Base-by-base conservation (phyloP, 2,113 vertebrate species). In the Pangasianodon hypophthalmus region DNA sequence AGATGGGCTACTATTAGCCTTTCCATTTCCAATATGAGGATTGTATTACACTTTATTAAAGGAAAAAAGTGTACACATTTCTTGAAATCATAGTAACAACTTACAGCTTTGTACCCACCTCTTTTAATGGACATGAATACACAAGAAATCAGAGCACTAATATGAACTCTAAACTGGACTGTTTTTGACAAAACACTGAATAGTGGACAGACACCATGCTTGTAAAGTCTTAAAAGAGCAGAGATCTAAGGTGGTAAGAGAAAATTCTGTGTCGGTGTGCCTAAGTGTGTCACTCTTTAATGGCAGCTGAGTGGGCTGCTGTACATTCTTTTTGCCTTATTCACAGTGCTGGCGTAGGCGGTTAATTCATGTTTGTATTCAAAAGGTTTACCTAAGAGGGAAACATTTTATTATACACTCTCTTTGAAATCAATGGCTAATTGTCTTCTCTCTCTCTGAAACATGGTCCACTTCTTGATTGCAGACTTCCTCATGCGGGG, bases 371-470 rank as follows among this genome's bases (percentile, higher is more conserved):
- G 95, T 96, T 96, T 96, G 96, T 93, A 95, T 96, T 96, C 94
- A 95, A 58, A 94, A 94, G 95, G 94, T 96, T 96, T 96, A 96
- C 96, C 96, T 96, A 93, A 94, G 95, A 95, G 94, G 95, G 94
- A 94, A 95, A 94, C 95, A 94, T 95, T 95, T 96, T 95, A 96
- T 96, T 95, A 94, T 94, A 94, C 71, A 91, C 93, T 92, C 94
- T 94, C 94, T 96, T 96, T 95, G 95, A 96, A 96, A 95, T 94
- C 91, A 88, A 95, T 96, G 95, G 96, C 95, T 96, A 96, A 96
- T 96, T 96, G 94, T 94, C 85, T 91, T 93, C 87, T 67, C 81
- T 91, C 62, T 80, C 75, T 60, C 19, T 88, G 48, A 60, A 82
- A 54, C 82, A 82, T 64, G 64, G 92, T 91, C 90, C 89, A 91